phyloP scores from a whole-genome alignment of 1,140 invertebrate genomes.

The Spodoptera frugiperda region DNA sequence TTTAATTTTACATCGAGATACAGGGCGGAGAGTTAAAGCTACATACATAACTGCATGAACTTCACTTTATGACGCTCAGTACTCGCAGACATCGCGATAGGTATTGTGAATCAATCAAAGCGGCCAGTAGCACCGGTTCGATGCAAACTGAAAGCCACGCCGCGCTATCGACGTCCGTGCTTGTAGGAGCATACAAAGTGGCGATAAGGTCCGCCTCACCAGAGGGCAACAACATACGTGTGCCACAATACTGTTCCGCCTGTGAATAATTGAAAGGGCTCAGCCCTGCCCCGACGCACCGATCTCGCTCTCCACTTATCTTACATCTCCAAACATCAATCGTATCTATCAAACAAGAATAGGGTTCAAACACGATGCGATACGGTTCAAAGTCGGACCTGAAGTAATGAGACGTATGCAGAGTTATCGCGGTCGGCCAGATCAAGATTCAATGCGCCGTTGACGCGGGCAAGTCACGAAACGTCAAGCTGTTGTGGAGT shows the following conservation, averaged over 20 bases:
- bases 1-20: too few relatives aligned
- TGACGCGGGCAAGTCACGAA: conserved; percentile 73
- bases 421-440: conserved; percentile 48
- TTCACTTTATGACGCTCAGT: too few relatives aligned
- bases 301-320: conserved; percentile 61
- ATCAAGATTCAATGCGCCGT: conserved; percentile 71
- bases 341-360: conserved; percentile 5
- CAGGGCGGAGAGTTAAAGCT: too few relatives aligned
- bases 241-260: conserved; percentile 53
- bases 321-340: conserved; percentile 30
- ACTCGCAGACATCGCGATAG: not conserved
- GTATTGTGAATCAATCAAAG: conserved; percentile 4
- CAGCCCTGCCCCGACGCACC: conserved; percentile 49
- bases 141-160: conserved; percentile 33
- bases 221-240: conserved; percentile 45
- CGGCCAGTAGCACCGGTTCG: not conserved
- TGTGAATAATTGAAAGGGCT: conserved; percentile 74
- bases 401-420: conserved; percentile 2
- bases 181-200: conserved; percentile 49
- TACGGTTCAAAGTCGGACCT: conserved; percentile 35
- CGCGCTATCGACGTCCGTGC: conserved; percentile 46
- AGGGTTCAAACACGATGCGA: not conserved
- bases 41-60: too few relatives aligned
- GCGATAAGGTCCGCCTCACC: conserved; percentile 29
- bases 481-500: conserved; percentile 49